phyloP scores from a whole-genome alignment of 2,113 vertebrate genomes.

The Natator depressus region DNA sequence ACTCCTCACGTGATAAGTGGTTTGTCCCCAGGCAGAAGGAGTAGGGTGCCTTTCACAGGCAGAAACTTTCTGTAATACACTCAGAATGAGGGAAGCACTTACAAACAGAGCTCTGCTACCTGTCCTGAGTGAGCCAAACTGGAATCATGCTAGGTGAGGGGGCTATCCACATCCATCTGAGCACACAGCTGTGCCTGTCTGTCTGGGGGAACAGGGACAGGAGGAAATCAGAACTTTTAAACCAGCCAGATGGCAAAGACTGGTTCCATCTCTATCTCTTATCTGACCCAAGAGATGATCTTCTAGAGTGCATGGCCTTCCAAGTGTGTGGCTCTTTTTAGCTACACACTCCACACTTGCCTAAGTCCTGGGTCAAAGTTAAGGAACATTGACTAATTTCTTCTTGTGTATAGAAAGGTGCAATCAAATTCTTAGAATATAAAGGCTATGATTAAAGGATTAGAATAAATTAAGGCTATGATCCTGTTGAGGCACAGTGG shows the following conservation, averaged over 20 bases:
- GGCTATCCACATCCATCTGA: neutral
- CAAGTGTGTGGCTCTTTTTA: neutral
- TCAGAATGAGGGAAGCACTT: neutral
- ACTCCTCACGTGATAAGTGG: neutral
- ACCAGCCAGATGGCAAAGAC: neutral
- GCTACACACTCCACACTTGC: neutral
- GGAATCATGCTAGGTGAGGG: neutral
- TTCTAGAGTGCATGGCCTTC: neutral
- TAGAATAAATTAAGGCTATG: neutral
- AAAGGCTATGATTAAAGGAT: no score
- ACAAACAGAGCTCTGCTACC: neutral
- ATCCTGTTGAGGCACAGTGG: neutral
- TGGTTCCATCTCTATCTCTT: neutral
- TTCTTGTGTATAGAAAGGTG: neutral
- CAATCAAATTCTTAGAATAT: neutral
- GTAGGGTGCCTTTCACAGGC: neutral
- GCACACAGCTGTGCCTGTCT: neutral
- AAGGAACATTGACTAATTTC: conserved; percentile 2
- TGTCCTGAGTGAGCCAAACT: neutral
- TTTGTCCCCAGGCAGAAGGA: neutral
- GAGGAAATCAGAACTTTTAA: neutral
- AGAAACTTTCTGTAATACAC: neutral
- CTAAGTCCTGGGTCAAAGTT: neutral
- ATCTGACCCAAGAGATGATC: neutral
- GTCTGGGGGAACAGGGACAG: neutral